Percentiles rank a stretch among this genome's conserved stretches.
Conservation (phyloP, 2,888 invertebrate species). For the Amiota minor region DNA sequence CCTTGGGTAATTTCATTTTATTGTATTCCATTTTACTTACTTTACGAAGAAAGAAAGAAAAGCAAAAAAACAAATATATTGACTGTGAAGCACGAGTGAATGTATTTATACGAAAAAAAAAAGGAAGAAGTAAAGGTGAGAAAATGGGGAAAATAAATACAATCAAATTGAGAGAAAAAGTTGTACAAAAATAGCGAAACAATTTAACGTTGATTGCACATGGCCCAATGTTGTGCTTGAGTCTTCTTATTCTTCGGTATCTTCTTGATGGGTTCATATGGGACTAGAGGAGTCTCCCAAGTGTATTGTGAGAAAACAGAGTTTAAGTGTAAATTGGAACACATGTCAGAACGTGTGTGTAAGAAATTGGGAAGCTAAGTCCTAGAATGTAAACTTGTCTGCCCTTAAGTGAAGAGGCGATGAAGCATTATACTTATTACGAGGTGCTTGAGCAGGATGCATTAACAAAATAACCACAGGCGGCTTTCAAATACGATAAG, state of each 20-base stretch:
- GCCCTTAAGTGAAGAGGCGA: neutral
- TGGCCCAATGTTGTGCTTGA: slow-evolving; percentile 45
- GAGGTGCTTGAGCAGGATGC: slow-evolving; percentile 47
- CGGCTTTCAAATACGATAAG: slow-evolving; percentile 30
- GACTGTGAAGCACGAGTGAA: neutral
- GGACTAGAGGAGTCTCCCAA: neutral
- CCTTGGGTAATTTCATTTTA: slow-evolving; percentile 28
- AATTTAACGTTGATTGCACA: slow-evolving; percentile 67
- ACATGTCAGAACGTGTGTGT: neutral
- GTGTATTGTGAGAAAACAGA: slow-evolving; percentile 18
- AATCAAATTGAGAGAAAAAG: slow-evolving; percentile 44
- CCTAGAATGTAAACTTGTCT: neutral
- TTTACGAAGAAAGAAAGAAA: neutral
- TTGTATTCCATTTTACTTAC: slow-evolving; percentile 19
- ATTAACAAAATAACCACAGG: slow-evolving; percentile 60
- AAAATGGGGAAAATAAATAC: slow-evolving; percentile 24
- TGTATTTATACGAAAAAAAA: slow-evolving; percentile 5
- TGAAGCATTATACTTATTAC: slow-evolving; percentile 2
- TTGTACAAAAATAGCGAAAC: slow-evolving; percentile 57
- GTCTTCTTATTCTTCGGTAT: neutral
- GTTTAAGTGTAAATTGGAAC: slow-evolving; percentile 27
- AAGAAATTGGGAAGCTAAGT: neutral
- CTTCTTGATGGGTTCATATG: neutral
- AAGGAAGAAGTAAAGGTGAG: too few relatives aligned
- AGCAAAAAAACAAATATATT: too few relatives aligned